Conservation (phyloP, 2,797 vertebrate species). For the Monodelphis domestica region DNA sequence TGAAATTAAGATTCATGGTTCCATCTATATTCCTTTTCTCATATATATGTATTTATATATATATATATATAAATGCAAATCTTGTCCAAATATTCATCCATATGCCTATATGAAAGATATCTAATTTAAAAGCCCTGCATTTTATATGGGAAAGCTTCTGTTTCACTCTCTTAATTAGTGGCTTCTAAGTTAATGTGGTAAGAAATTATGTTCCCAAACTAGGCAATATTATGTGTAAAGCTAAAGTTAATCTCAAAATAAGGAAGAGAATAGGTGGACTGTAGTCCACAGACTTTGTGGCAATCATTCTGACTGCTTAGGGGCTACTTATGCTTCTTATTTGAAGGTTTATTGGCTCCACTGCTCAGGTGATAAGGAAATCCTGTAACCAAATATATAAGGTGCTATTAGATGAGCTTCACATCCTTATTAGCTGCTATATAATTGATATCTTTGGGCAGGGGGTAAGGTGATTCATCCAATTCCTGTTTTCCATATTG, state of each 20-base stretch:
- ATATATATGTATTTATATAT: too few relatives aligned
- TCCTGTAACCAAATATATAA: not conserved
- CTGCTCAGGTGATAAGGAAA: not conserved
- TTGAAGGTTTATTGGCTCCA: not conserved
- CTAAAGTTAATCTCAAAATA: not conserved
- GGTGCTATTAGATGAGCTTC: not conserved
- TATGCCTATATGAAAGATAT: not conserved
- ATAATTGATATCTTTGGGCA: not conserved
- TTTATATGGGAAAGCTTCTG: not conserved
- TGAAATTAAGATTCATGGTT: not conserved
- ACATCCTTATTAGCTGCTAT: not conserved
- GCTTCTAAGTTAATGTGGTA: not conserved
- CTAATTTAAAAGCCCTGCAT: too few relatives aligned
- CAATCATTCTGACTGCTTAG: not conserved
- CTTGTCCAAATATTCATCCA: not conserved
- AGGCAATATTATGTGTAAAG: not conserved
- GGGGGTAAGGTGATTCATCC: not conserved
- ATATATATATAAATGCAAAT: not conserved
- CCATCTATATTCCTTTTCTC: not conserved
- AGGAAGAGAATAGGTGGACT: not conserved
- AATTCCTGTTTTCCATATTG: not conserved
- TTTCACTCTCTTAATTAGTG: not conserved
- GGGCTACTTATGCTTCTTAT: not conserved
- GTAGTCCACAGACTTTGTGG: not conserved
- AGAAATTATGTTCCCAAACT: not conserved